Base-by-base conservation (phyloP, 2,113 vertebrate species). In the Pelecanus crispus region DNA sequence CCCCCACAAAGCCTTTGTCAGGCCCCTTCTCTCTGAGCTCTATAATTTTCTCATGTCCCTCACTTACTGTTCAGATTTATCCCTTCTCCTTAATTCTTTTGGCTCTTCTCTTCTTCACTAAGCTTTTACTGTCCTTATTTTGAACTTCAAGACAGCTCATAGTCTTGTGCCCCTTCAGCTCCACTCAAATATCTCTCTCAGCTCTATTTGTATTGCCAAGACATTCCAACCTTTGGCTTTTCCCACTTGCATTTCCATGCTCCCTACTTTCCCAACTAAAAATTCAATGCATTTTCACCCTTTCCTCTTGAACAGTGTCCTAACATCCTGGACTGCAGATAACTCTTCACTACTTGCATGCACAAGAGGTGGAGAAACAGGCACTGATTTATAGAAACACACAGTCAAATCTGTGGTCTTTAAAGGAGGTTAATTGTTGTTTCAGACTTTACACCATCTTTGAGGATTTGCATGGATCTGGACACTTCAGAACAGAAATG, bases 401-500 rank as follows among this genome's bases (percentile, higher is more conserved):
- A 16, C 4, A 17, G 34, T 72, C 34, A 65, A 38, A 45, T 67
- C 1, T 49, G 34, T 78, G 38, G 25, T 47, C 36, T 67, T 93
- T 52, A 85, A 85, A 42, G 12, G 5, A 44, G 3, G 8, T 31
- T 63, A 12, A 61, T 93, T 81, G 56, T 36, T 96, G 61, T 97
- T 86, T 50, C 96, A 99, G 99, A 71, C 95, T 98, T 61, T 97
- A 98, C 36, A 94, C 97, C n/a, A 91, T 99, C 81, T 97, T 98
- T 9, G 97, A 98, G 19, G 91, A 98, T 85, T 97, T 99, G 73
- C 87, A 97, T 2, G 98, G 98, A 25, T 96, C 94, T 2, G 99
- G 99, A 14, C 97, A 68, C 6, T 99, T 99, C 87, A 96, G 98
- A 56, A 98, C 99, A 29, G 98, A 96, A 9, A 97, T 99, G 97